Evolutionary conservation across 2,888 invertebrate species (phyloP), one percentile per base, ranked within the genome.

Genomic region (Allacma fusca): DNA sequence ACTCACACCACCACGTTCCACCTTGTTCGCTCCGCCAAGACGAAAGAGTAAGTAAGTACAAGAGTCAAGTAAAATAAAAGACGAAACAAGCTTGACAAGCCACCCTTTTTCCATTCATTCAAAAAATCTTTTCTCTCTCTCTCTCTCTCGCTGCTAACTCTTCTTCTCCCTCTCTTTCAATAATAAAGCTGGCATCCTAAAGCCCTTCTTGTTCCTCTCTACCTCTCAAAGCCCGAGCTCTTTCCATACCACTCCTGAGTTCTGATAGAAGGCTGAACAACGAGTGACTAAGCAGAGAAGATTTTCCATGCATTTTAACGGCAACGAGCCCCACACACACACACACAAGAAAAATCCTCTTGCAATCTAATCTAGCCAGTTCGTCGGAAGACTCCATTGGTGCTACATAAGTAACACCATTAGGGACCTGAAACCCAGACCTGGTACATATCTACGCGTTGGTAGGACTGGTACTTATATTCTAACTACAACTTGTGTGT

Each of bases 41-140:
- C 16, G 50, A 50, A 16, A n/a, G n/a, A 12, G 50, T 34, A 34
- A 34, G 34, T 34, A 34, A n/a, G n/a, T 34, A 34, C 9, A 50
- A 50, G 26, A 71, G 71, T 71, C 71, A 71, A 71, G 59, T 57
- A 57, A 29, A 71, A 57, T 57, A 71, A 71, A 71, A 71, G 24
- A 59, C 12, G 71, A 71, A 71, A 71, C 71, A 71, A 71, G 71
- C 26, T 50, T 43, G 40, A 19, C 70, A 43, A 43, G 23, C 70
- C 13, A 70, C 59, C 59, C 71, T 57, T 57, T 71, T 71, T 59
- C 59, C 71, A 59, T 71, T 71, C 71, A 71, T 71, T 71, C 29
- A 57, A 70, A 71, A 28, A 34, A 50, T n/a, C 16, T 29, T 71
- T 44, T 59, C 71, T 26, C 24, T 43, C 23, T 26, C 16, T 50